Evolutionary conservation across 2,797 vertebrate species (phyloP), one percentile per base, ranked within the genome.

Genomic region (Neostethus bicornis): DNA sequence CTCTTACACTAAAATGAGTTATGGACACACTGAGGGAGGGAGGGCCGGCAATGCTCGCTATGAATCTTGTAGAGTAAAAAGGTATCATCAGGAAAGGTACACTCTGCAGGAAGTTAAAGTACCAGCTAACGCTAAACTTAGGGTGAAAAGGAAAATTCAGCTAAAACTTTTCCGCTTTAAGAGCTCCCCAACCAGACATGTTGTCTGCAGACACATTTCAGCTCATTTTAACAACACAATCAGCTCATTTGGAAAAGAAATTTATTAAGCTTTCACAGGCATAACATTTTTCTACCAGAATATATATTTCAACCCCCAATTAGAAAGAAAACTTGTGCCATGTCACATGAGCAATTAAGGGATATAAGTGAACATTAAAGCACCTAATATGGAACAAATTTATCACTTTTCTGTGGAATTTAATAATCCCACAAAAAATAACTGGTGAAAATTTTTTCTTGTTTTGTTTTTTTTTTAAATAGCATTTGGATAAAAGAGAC

Each of bases 1-100:
- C 89, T 89, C 91, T 94, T 92, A 93, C 81, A 90, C 90, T 88
- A 91, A 92, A 93, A 94, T 93, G 91, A 93, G 94, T 95, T 89
- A 90, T 93, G 76, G 83, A 85, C 90, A 91, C 81, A 53, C 82
- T 84, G 80, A 68, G 59, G 79, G 63, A 47, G 62, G 60, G 67
- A 44, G 60, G 58, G 66, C 51, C 62, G 66, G 76, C 70, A 50
- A 64, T 38, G 76, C 66, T 38, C 20, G 9, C 80, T 35, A 78
- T 77, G 66, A 79, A 81, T 78, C 76, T 78, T 73, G 66, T 65
- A 47, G 66, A 16, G 51, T 75, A 74, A 74, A 62, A 74, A 75
- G 61, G 69, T 68, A 69, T 75, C 59, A 70, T 75, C 50, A 48
- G 60, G 57, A 77, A 21, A 21, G 54, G 47, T 75, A 79, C 72